Percentiles rank a stretch among this genome's conserved stretches.
Conservation (phyloP, 1,140 invertebrate genomes). For the Drosophila orosa region DNA sequence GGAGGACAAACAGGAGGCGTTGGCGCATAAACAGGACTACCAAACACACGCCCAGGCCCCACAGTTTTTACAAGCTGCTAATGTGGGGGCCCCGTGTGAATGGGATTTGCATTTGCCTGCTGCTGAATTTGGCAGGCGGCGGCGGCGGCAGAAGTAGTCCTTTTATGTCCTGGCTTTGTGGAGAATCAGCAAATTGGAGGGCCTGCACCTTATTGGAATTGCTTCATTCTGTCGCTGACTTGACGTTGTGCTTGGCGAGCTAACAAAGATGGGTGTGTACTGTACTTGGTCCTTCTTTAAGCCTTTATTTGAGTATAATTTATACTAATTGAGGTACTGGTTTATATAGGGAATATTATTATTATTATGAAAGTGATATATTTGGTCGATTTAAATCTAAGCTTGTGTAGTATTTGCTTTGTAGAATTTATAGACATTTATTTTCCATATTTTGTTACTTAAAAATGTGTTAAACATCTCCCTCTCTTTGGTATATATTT, state of each 20-base stretch:
- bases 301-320: constrained; percentile 6
- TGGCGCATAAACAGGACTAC: constrained; percentile 52
- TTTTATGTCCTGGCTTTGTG: constrained; percentile 41
- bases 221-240: constrained; percentile 23
- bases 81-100: constrained; percentile 52
- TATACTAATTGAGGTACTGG: neutral
- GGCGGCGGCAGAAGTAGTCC: constrained; percentile 37
- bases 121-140: constrained; percentile 45
- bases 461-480: neutral
- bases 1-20: constrained; percentile 47
- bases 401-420: neutral
- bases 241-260: constrained; percentile 17
- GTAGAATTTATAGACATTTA: neutral
- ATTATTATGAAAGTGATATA: neutral
- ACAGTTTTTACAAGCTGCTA: constrained; percentile 75
- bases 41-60: constrained; percentile 37
- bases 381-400: neutral
- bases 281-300: constrained; percentile 17
- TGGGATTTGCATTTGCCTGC: constrained; percentile 41
- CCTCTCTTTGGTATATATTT: neutral
- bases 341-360: neutral
- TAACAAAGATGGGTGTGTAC: constrained; percentile 2
- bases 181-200: constrained; percentile 26
- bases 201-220: constrained; percentile 42
- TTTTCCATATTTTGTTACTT: neutral